Evolutionary conservation across 1,140 invertebrate species (phyloP).

Genomic region (Gonatopus flavifemur): DNA sequence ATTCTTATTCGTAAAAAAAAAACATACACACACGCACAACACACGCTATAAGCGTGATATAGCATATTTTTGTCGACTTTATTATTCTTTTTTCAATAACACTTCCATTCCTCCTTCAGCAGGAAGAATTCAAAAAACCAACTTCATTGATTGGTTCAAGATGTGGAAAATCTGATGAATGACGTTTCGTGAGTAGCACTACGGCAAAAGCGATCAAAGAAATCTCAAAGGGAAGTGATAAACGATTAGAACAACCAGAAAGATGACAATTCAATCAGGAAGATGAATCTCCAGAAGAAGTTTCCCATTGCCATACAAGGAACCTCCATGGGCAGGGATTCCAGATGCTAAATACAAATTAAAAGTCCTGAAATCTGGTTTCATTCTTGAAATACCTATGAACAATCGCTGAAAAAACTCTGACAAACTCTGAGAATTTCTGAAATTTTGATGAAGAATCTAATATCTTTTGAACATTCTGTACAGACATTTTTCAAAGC

Average conservation of each 20-base stretch:
- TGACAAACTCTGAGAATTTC: too few relatives aligned
- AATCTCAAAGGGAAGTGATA: background rate
- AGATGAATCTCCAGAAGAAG: constrained; percentile 18
- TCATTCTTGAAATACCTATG: constrained; percentile 77
- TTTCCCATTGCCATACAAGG: constrained; percentile 65
- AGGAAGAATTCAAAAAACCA: constrained; percentile 17
- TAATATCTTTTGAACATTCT: too few relatives aligned
- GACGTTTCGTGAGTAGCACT: background rate
- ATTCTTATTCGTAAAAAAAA: too few relatives aligned
- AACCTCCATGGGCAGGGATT: constrained; percentile 75
- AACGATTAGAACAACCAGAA: background rate
- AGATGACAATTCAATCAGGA: background rate
- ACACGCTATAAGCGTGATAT: too few relatives aligned
- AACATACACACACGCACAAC: too few relatives aligned
- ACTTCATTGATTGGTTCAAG: constrained; percentile 23
- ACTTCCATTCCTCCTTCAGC: too few relatives aligned
- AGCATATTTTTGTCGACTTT: too few relatives aligned
- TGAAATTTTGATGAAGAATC: too few relatives aligned
- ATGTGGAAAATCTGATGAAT: constrained; percentile 17
- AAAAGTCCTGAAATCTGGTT: constrained; percentile 83
- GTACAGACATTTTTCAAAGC: too few relatives aligned
- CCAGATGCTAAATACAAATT: constrained; percentile 66
- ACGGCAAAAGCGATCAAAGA: background rate
- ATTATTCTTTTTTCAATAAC: constrained; percentile 1
- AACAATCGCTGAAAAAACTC: too few relatives aligned